phyloP scores from a whole-genome alignment of 2,113 vertebrate species.

The Apus apus region DNA sequence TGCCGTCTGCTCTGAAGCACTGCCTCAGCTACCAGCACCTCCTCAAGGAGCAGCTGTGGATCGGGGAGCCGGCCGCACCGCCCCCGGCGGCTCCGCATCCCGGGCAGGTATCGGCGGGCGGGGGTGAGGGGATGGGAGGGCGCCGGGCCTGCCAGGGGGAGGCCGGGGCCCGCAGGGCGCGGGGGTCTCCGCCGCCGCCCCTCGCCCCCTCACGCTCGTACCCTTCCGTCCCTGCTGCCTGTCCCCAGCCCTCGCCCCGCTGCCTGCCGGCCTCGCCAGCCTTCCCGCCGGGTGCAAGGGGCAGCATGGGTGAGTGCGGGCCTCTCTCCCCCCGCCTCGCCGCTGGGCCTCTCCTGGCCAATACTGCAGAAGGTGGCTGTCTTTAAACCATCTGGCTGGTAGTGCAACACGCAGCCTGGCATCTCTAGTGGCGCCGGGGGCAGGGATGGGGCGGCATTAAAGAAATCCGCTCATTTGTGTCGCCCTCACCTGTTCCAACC shows the following conservation, averaged over 20 bases:
- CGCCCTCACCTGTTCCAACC: neutral
- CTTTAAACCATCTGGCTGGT: rapidly evolving
- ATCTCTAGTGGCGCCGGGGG: neutral
- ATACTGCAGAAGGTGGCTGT: rapidly evolving
- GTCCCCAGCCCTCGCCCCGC: rapidly evolving
- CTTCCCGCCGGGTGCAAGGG: neutral
- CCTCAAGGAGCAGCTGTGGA: conserved; percentile 84
- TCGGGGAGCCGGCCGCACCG: conserved; percentile 70
- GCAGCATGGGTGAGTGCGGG: rapidly evolving
- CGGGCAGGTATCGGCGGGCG: conserved; percentile 60
- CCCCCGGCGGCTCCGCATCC: conserved; percentile 16
- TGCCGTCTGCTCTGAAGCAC: conserved; percentile 87
- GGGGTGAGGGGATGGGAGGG: neutral
- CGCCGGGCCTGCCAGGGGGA: neutral
- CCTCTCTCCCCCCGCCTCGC: rapidly evolving
- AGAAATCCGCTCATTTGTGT: too few relatives aligned
- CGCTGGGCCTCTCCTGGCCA: neutral
- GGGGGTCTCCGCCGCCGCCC: neutral
- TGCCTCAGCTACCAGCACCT: conserved; percentile 89
- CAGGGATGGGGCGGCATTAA: neutral
- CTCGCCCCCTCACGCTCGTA: neutral
- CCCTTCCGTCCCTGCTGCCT: too few relatives aligned
- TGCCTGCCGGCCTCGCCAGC: neutral
- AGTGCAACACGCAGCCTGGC: rapidly evolving
- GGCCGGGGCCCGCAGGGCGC: neutral